Evolutionary conservation across 2,113 vertebrate species (phyloP).

Genomic region (Laticauda laticaudata): DNA sequence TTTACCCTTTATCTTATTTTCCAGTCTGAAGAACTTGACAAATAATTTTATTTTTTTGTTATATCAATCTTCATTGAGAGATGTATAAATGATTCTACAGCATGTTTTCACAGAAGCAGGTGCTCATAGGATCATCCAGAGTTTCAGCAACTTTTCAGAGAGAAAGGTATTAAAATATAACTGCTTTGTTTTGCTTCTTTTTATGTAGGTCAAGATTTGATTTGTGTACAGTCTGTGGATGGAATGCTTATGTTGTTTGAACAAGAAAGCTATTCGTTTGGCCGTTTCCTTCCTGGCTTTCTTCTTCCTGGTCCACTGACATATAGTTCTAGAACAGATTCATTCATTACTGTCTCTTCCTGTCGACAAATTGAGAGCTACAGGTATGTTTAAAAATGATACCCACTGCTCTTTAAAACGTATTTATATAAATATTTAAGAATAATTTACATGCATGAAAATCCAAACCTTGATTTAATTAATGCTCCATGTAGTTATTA

Average conservation of each 20-base stretch:
- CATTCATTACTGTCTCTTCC: slow-evolving; percentile 93
- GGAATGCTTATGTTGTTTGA: slow-evolving; percentile 98
- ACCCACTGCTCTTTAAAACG: not conserved
- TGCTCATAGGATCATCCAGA: not conserved
- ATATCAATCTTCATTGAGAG: not conserved
- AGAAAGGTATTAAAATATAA: not conserved
- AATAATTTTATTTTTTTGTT: not conserved
- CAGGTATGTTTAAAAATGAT: slow-evolving; percentile 76
- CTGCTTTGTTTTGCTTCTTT: slow-evolving; percentile 46
- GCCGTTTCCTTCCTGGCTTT: slow-evolving; percentile 90
- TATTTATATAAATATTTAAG: not conserved
- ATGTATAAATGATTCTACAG: not conserved
- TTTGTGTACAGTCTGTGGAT: slow-evolving; percentile 97
- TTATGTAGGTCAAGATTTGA: slow-evolving; percentile 86
- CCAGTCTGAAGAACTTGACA: not conserved
- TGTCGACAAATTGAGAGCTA: slow-evolving; percentile 91
- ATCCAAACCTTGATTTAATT: not conserved
- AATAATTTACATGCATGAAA: not conserved
- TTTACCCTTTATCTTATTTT: not conserved
- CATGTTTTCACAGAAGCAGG: not conserved
- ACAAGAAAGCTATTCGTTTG: slow-evolving; percentile 95
- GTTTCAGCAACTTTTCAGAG: not conserved
- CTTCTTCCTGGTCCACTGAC: slow-evolving; percentile 89
- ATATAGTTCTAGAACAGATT: slow-evolving; percentile 89
- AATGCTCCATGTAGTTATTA: not conserved